Base-by-base conservation (phyloP, 1,140 invertebrate species). In the Sinella curviseta region DNA sequence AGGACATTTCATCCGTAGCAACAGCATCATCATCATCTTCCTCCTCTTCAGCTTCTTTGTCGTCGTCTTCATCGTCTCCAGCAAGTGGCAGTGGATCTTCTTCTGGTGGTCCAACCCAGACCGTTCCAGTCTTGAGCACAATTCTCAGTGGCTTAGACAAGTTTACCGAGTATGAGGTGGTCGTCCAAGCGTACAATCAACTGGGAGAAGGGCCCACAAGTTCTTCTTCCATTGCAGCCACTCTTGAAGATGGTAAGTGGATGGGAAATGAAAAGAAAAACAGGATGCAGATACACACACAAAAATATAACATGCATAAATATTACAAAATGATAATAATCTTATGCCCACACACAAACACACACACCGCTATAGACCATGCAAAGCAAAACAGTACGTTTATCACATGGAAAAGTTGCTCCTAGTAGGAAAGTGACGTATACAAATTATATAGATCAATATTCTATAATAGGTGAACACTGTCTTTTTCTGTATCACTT, bases 171-270 rank as follows among this genome's bases (percentile, higher is more conserved):
- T 95, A 95, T 86, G 90, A 90, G 55, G 89, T 94, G 20, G 90
- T 92, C 14, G 90, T 96, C 0, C 91, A 93, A 83, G 93, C 94
- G 0, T 94, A 93, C 86, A 96, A 95, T 86, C 90, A 89, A 60
- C 91, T 93, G 83, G 94, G 94, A 1, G 90, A 92, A 74, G 94
- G 94, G 1, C 94, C 94, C 0, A 87, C 89, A 1, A 91, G 91
- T 8, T 90, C 91, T 34, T 89, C 91, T 0, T 83, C 86, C 3
- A 88, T 90, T 4, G 92, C 92, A 24, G 91, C 92, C 55, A 95
- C 94, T 0, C 87, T 94, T 31, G 94, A 95, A 89, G 93, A 94
- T 88, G 92, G 93, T 94, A 86, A 87, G 85, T 77, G 57, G 26
- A 48, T 48, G 39, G 20, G 39, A 8, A 48, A 48, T 20, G 20